Percentiles rank a stretch among this genome's conserved stretches.
Evolutionary conservation across 1,140 invertebrate genomes (phyloP).

Genomic region (Meloidogyne floridensis): DNA sequence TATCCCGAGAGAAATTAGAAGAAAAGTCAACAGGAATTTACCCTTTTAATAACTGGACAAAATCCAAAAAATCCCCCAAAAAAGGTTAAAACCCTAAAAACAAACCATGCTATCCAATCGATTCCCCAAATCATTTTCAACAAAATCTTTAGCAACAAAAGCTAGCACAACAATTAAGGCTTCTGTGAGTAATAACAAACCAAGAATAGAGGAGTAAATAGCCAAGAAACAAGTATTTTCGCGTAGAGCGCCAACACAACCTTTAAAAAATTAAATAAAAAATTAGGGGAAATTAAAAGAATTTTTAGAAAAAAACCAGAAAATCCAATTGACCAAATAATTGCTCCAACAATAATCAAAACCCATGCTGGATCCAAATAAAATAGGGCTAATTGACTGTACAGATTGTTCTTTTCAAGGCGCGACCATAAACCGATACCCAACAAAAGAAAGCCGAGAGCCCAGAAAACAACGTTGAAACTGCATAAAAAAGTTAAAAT

Average conservation of each 20-base stretch:
- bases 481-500: slow-evolving; percentile 74
- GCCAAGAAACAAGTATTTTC: slow-evolving; percentile 78
- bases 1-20: too few species aligned
- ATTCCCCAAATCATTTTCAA: slow-evolving; percentile 59
- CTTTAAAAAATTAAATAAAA: slow-evolving; percentile 65
- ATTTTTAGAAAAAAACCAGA: slow-evolving; percentile 67
- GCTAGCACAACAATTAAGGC: slow-evolving; percentile 85
- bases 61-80: too few species aligned
- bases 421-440: slow-evolving; percentile 88
- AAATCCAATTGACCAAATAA: slow-evolving; percentile 92
- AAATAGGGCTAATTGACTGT: slow-evolving; percentile 76
- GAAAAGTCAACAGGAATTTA: too few species aligned
- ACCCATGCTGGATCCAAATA: slow-evolving; percentile 92
- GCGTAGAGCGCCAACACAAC: slow-evolving; percentile 88
- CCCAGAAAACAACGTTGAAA: slow-evolving; percentile 96
- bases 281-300: background rate
- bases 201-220: slow-evolving; percentile 87
- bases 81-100: too few species aligned
- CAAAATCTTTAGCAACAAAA: slow-evolving; percentile 89
- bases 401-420: slow-evolving; percentile 90
- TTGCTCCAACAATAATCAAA: slow-evolving; percentile 83
- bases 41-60: too few species aligned
- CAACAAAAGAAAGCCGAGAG: slow-evolving; percentile 68
- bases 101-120: slow-evolving; percentile 60
- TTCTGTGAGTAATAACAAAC: slow-evolving; percentile 83